phyloP scores from a whole-genome alignment of 2,797 vertebrate genomes.

The Podarcis siculus region DNA sequence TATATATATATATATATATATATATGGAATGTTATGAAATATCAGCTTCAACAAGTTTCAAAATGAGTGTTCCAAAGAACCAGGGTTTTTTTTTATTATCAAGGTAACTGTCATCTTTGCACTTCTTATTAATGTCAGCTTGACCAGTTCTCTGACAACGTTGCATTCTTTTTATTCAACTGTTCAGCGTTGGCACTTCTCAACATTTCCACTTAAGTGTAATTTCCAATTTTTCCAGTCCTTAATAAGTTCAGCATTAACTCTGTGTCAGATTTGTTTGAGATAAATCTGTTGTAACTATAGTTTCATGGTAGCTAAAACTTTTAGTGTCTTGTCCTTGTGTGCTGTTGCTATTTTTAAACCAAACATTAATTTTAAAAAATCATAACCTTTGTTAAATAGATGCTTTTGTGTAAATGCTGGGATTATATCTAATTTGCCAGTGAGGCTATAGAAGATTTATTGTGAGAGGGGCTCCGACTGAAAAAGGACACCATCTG shows the following conservation, averaged over 20 bases:
- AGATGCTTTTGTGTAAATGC: not conserved
- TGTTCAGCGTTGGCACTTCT: not conserved
- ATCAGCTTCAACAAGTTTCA: not conserved
- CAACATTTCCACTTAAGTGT: not conserved
- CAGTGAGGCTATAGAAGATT: too few relatives aligned
- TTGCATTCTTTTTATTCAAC: not conserved
- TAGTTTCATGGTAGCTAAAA: not conserved
- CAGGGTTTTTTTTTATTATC: not conserved
- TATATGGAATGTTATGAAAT: not conserved
- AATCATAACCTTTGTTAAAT: not conserved
- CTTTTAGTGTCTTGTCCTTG: not conserved
- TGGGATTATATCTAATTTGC: not conserved
- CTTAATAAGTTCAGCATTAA: constrained; percentile 6
- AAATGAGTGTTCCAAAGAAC: not conserved
- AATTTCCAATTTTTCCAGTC: not conserved
- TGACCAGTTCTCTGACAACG: constrained; percentile 14
- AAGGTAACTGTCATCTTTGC: not conserved
- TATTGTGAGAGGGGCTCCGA: not conserved
- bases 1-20: too few relatives aligned
- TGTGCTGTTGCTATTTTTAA: not conserved
- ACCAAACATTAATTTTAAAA: too few relatives aligned
- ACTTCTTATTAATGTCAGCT: not conserved
- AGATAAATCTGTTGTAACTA: not conserved
- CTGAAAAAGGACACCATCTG: not conserved
- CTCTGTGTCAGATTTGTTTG: not conserved